Percentiles rank a stretch among this genome's conserved stretches.
phyloP scores from a whole-genome alignment of 2,888 invertebrate species.

The Papilio demoleus region DNA sequence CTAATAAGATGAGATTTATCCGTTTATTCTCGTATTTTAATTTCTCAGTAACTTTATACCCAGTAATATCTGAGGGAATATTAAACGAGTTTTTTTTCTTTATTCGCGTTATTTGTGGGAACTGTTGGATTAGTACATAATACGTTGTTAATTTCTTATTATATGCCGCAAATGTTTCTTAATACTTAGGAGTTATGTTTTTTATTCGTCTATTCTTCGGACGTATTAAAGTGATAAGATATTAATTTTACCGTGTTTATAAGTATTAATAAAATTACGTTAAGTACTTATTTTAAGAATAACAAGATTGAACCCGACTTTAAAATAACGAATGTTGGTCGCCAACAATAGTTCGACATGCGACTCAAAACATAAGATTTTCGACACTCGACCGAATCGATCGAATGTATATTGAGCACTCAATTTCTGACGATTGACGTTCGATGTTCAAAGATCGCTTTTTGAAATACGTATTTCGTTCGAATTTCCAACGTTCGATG shows the following conservation, averaged over 20 bases:
- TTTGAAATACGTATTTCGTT: not conserved
- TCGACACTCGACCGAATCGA: too few species aligned
- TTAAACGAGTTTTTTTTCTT: slow-evolving; percentile 23
- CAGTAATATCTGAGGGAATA: slow-evolving; percentile 26
- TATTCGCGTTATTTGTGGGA: slow-evolving; percentile 25
- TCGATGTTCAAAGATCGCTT: not conserved
- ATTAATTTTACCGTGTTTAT: not conserved
- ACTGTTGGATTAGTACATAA: slow-evolving; percentile 15
- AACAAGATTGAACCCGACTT: not conserved
- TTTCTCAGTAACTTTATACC: slow-evolving; percentile 38
- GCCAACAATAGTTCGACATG: not conserved
- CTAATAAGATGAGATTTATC: slow-evolving; percentile 66
- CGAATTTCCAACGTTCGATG: slow-evolving; percentile 15
- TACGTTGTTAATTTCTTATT: slow-evolving; percentile 32
- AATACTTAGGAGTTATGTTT: not conserved
- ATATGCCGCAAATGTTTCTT: not conserved
- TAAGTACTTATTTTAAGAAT: not conserved
- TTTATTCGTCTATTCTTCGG: not conserved
- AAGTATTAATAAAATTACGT: slow-evolving; percentile 13
- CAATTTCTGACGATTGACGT: not conserved
- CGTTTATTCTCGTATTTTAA: slow-evolving; percentile 41
- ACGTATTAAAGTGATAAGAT: not conserved
- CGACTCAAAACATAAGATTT: too few species aligned
- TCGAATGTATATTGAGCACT: too few species aligned
- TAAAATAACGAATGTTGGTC: not conserved